These are phyloP conservation scores for Drosophila ochracea DNA, from an alignment of 2,888 invertebrate species.

Conservation along the genomic window DNA sequence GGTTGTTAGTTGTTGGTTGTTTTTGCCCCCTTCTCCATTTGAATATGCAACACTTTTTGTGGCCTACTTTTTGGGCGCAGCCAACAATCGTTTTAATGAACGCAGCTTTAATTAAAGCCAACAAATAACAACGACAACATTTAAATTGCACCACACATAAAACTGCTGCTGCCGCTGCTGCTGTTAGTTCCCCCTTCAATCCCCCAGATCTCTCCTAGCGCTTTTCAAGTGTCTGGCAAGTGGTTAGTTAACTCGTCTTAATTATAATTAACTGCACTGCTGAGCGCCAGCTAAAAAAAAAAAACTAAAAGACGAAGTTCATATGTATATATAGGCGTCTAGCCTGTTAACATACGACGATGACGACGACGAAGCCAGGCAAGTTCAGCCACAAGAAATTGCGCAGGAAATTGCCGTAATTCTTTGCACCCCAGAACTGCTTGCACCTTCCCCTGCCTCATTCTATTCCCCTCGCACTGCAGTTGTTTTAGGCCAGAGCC, in stretches of 20 bases:
- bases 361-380: conserved; percentile 23
- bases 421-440: conserved; percentile 18
- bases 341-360: conserved; percentile 34
- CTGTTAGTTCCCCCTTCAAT: background rate
- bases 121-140: conserved; percentile 45
- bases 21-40: conserved; percentile 24
- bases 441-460: background rate
- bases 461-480: conserved; percentile 1
- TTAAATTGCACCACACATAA: conserved; percentile 45
- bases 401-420: conserved; percentile 70
- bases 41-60: conserved; percentile 79
- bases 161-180: background rate
- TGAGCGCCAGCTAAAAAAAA: conserved; percentile 45
- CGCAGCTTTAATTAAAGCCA: conserved; percentile 65
- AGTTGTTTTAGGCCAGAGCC: conserved; percentile 58
- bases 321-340: conserved; percentile 14
- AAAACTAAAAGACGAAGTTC: background rate
- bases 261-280: conserved; percentile 84
- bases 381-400: conserved; percentile 77
- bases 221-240: conserved; percentile 62
- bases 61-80: conserved; percentile 61
- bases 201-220: conserved; percentile 1
- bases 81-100: conserved; percentile 64
- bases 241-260: conserved; percentile 83
- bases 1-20: background rate